Evolutionary conservation across 2,888 invertebrate genomes (phyloP), one percentile per base, ranked within the genome.

Genomic region (Synanthedon myopaeformis): DNA sequence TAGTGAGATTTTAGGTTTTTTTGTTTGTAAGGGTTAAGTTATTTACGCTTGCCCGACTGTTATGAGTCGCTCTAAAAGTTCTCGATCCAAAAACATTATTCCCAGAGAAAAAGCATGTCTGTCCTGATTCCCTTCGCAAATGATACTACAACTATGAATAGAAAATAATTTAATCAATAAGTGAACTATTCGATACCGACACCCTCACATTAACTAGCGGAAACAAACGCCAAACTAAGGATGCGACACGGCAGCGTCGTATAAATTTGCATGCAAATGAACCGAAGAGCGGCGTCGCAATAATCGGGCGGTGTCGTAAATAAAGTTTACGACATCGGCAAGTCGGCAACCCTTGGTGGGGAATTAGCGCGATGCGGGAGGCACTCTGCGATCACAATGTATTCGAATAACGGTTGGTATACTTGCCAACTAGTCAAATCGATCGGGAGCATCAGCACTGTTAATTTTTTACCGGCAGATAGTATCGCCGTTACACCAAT

Each of bases 251-350:
- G 45, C 45, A 45, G 45, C 45, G 45, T 45, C 45, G 77, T 74
- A 81, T 83, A 82, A 81, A 83, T 82, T 76, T 74, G 69, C 74
- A 83, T 84, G 82, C 80, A 82, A 84, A 85, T 84, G 80, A 74
- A 64, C 68, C 73, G 71, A 72, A 67, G 71, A 76, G 71, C 70
- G 66, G 69, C 72, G 70, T 69, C 69, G 79, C 72, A 74, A 74
- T 81, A 79, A 81, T 79, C 81, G 78, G 72, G 67, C 67, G 68
- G 69, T 66, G 68, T 72, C 75, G 75, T 82, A 83, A 83, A 83
- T 82, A 79, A 79, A 72, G 68, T 77, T 81, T 76, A 80, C 79
- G 74, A 74, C 74, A 69, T 67, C 65, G 74, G 67, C 51, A 45
- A 45, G 45, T 23, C 49, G 49, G 23, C 49, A 49, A 49, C 49